These are phyloP conservation scores for Plectrocnemia conspersa DNA, from an alignment of 1,140 invertebrate species.

Conservation along the genomic window DNA sequence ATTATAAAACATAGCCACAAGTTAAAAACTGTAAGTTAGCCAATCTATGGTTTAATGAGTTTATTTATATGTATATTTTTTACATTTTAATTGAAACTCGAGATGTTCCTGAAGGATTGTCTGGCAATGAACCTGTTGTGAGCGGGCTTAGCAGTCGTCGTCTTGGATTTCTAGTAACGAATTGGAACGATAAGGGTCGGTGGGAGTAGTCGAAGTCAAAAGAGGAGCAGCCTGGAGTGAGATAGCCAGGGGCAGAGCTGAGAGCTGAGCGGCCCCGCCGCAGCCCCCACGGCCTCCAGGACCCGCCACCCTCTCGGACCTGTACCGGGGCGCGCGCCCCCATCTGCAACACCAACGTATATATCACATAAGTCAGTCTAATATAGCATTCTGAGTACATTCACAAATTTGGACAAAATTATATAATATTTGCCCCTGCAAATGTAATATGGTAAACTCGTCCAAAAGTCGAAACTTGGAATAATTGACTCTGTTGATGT, in stretches of 20 bases:
- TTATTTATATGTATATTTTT: too few species aligned
- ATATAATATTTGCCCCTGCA: too few species aligned
- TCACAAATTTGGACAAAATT: too few species aligned
- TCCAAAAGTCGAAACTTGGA: too few species aligned
- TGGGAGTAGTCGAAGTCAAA: conserved; percentile 41
- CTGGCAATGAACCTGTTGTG: background rate
- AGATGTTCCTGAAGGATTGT: background rate
- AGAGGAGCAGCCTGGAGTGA: conserved; percentile 56
- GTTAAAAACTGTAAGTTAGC: too few species aligned
- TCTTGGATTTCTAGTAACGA: conserved; percentile 25
- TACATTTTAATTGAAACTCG: too few species aligned
- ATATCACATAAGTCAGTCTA: too few species aligned
- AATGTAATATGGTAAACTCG: too few species aligned
- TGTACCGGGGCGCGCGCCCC: conserved; percentile 55
- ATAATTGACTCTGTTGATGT: too few species aligned
- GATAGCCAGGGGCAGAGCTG: conserved; percentile 58
- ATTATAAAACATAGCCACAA: too few species aligned
- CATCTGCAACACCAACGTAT: conserved; percentile 45
- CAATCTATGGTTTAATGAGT: too few species aligned
- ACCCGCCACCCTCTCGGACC: conserved; percentile 54
- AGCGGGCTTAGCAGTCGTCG: conserved; percentile 30
- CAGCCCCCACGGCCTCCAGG: conserved; percentile 49
- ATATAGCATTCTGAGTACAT: too few species aligned
- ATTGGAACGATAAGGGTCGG: conserved; percentile 27
- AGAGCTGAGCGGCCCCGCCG: conserved; percentile 52